Evolutionary conservation across 92 coral and sea anemone species (phyloP), one percentile per base, ranked within the genome.

Genomic region (Parazoanthus swiftii): DNA sequence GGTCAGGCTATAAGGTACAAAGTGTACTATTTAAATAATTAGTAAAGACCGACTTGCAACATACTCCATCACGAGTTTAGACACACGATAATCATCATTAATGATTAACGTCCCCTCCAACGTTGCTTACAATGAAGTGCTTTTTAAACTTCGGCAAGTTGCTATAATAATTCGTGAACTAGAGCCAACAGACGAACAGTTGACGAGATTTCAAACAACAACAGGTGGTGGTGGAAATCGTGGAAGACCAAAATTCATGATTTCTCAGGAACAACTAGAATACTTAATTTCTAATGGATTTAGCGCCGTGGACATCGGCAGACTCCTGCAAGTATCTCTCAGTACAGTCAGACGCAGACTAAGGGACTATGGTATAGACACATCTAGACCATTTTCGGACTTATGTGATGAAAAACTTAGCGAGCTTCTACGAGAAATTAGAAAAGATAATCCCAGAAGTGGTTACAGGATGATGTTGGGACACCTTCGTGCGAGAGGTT

Each of bases 401-500:
- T 66, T 92, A 33, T 56, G 85, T 74, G 94, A 92, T 63, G 86
- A 87, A 14, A 39, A 77, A 54, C 80, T 92, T 21, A 26, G 48
- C 72, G 66, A 77, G 23, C n/a, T 82, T 82, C 48, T 89, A 13
- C 58, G 74, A 67, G 90, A 89, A 8, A 89, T 87, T 26, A 86
- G 58, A 59, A 83, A 81, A 46, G 71, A 76, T n/a, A 59, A 44
- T 56, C 90, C 91, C 18, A 88, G 58, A 16, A 73, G 86, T 89
- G 95, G 89, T 14, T 90, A 86, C 67, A 66, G 93, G 50, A 93
- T 90, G 89, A 80, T 91, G 92, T 35, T 85, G 65, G 93, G 93
- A 16, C 74, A 89, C 82, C 88, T 90, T 36, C 39, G 88, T 25
- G 86, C 88, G 23, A 42, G 88, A 36, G 90, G 90, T 4, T 14